Percentiles rank a stretch among this genome's conserved stretches.
Conservation (phyloP, 2,113 vertebrate genomes). For the Pampusana beccarii region DNA sequence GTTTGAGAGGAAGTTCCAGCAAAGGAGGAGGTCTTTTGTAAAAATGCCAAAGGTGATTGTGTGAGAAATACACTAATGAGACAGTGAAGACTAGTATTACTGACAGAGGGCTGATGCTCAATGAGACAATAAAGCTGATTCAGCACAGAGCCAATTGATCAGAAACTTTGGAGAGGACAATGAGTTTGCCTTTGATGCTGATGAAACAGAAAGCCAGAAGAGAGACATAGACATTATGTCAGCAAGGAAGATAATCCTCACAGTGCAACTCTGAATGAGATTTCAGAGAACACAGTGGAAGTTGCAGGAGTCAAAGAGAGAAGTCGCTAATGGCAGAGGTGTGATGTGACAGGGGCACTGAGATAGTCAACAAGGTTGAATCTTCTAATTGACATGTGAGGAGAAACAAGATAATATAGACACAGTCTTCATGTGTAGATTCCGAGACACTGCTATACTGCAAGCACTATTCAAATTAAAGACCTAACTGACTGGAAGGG, state of each 20-base stretch:
- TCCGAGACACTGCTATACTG: neutral
- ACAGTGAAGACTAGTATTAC: neutral
- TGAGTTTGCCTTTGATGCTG: slow-evolving; percentile 22
- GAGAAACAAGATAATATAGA: neutral
- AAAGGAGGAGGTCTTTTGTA: neutral
- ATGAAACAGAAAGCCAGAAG: slow-evolving; percentile 12
- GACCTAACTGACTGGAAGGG: neutral
- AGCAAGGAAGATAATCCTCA: slow-evolving; percentile 42
- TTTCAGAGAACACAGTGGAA: neutral
- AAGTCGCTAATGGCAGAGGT: neutral
- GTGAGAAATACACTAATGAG: slow-evolving; percentile 6
- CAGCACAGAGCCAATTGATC: slow-evolving; percentile 6
- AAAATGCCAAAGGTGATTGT: neutral
- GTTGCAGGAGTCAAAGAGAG: neutral
- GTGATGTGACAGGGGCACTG: neutral
- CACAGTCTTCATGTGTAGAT: neutral
- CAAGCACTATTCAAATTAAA: neutral
- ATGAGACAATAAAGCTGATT: neutral
- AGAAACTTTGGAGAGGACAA: slow-evolving; percentile 29
- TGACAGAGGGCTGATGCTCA: neutral
- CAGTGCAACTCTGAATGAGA: neutral
- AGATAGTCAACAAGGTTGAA: neutral
- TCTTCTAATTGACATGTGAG: neutral
- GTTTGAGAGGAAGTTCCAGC: neutral
- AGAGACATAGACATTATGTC: slow-evolving; percentile 1